These are phyloP conservation scores for Ondatra zibethicus DNA, from an alignment of 2,113 vertebrate species.

Conservation along the genomic window DNA sequence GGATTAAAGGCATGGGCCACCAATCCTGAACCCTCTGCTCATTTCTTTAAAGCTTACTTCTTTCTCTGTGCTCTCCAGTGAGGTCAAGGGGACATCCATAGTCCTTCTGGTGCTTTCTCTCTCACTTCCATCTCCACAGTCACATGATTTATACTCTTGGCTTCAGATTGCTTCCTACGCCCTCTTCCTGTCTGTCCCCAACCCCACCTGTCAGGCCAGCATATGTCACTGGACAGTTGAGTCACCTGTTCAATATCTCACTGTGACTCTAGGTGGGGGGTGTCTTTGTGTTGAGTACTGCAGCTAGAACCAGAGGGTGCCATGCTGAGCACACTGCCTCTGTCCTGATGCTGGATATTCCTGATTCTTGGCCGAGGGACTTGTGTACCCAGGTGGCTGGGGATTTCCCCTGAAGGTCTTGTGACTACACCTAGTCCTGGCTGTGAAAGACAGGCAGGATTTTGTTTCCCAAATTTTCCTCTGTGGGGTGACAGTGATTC, in stretches of 20 bases:
- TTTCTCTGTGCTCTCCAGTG: not conserved
- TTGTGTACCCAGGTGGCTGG: not conserved
- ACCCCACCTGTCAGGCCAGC: not conserved
- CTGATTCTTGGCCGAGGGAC: not conserved
- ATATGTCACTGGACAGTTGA: not conserved
- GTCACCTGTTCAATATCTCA: no score
- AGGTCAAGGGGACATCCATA: rapidly evolving
- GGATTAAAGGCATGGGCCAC: not conserved
- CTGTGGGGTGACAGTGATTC: not conserved
- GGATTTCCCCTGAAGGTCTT: not conserved
- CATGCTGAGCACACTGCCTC: not conserved
- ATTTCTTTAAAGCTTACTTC: not conserved
- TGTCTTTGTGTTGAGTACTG: not conserved
- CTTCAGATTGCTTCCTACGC: not conserved
- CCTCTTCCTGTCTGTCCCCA: not conserved
- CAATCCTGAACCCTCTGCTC: not conserved
- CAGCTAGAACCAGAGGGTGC: not conserved
- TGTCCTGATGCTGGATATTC: not conserved
- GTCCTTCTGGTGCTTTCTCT: not conserved
- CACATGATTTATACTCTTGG: no score
- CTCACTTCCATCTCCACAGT: not conserved
- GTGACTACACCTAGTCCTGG: not conserved
- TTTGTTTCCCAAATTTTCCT: not conserved
- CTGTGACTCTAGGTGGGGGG: not conserved
- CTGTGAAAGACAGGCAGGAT: not conserved